Conservation (phyloP, 2,797 vertebrate genomes). For the Paguma larvata region DNA sequence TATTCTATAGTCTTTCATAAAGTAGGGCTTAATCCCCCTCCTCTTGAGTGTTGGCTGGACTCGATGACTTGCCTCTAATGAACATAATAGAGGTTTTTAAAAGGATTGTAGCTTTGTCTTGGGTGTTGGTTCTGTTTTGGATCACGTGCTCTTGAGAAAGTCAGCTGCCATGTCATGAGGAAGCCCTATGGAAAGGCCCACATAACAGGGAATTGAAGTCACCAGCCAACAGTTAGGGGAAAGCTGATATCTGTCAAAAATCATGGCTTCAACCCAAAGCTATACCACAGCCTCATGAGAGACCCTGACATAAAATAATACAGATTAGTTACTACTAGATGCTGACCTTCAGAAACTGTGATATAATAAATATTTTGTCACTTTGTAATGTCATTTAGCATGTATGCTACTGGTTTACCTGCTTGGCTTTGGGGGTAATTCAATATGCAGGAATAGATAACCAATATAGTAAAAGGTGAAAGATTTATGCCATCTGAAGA, state of each 20-base stretch:
- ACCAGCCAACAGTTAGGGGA: not conserved
- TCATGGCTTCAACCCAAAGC: not conserved
- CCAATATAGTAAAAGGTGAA: not conserved
- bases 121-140: not conserved
- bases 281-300: not conserved
- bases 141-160: not conserved
- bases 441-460: not conserved
- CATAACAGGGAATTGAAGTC: not conserved
- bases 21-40: not conserved
- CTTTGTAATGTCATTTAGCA: not conserved
- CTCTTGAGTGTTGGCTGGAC: not conserved
- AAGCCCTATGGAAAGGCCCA: not conserved
- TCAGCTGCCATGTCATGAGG: not conserved
- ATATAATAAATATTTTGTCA: not conserved
- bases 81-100: not conserved
- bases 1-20: not conserved
- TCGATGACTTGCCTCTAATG: not conserved
- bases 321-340: not conserved
- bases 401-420: not conserved
- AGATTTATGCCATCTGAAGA: too few relatives aligned
- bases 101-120: not conserved
- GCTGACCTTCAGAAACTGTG: not conserved
- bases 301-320: not conserved
- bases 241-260: not conserved
- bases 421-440: not conserved